These are phyloP conservation scores for Varanus komodoensis DNA, from an alignment of 2,113 vertebrate species.

Conservation along the genomic window DNA sequence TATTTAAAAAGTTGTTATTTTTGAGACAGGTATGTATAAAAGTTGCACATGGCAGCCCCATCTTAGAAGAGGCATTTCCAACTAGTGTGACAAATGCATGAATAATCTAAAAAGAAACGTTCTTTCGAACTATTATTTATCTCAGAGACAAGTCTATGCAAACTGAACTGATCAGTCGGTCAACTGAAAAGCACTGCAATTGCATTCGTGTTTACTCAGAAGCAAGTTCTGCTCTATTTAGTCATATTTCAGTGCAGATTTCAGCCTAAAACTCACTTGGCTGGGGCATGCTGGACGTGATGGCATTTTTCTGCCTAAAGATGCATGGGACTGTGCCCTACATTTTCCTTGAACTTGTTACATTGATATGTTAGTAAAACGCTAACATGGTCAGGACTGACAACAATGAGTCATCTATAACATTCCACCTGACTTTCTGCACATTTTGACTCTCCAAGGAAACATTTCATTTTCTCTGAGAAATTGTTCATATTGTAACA, in stretches of 20 bases:
- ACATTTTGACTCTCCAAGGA: neutral
- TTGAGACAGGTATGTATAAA: neutral
- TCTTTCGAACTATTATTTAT: neutral
- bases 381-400: neutral
- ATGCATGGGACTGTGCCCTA: no score
- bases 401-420: neutral
- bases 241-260: no score
- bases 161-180: neutral
- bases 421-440: neutral
- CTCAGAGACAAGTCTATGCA: neutral
- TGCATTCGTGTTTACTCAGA: no score
- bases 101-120: neutral
- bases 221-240: no score
- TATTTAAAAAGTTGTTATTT: neutral
- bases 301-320: no score
- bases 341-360: neutral
- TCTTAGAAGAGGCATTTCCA: neutral
- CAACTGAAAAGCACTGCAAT: neutral
- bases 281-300: no score
- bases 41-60: neutral
- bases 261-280: neutral
- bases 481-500: neutral
- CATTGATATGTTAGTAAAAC: neutral
- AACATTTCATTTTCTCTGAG: neutral
- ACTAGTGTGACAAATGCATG: no score